A percentile compares a stretch with the other conserved stretches of the same genome.
Conservation (phyloP, 2,113 vertebrate species). For the Sylvia atricapilla region DNA sequence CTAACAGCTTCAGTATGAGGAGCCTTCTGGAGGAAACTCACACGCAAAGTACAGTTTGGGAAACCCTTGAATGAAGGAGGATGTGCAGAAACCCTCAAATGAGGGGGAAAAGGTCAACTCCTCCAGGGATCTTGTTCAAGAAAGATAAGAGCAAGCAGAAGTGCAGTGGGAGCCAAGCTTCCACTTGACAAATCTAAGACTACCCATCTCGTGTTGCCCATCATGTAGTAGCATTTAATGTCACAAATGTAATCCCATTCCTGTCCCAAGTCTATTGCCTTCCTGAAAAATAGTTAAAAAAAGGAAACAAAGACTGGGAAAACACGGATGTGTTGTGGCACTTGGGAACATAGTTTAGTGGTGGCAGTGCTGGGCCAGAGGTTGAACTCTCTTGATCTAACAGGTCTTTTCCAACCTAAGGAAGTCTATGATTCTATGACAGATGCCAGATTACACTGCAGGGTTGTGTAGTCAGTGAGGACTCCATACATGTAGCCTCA, state of each 20-base stretch:
- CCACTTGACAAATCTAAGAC: neutral
- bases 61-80: neutral
- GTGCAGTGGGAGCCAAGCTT: neutral
- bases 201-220: neutral
- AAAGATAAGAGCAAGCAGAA: neutral
- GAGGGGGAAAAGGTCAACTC: neutral
- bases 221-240: neutral
- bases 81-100: neutral
- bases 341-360: neutral
- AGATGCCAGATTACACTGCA: neutral
- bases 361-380: neutral
- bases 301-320: neutral
- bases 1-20: neutral
- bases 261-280: neutral
- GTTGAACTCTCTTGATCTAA: neutral
- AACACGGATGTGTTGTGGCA: neutral
- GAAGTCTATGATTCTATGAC: neutral
- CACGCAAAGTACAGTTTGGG: neutral
- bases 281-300: neutral
- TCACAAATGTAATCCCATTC: neutral
- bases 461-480: neutral
- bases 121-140: neutral
- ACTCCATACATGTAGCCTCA: neutral
- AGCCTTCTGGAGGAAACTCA: neutral
- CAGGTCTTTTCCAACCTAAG: neutral